Conservation (phyloP, 2,888 invertebrate species). For the Polyommatus iphigenia region DNA sequence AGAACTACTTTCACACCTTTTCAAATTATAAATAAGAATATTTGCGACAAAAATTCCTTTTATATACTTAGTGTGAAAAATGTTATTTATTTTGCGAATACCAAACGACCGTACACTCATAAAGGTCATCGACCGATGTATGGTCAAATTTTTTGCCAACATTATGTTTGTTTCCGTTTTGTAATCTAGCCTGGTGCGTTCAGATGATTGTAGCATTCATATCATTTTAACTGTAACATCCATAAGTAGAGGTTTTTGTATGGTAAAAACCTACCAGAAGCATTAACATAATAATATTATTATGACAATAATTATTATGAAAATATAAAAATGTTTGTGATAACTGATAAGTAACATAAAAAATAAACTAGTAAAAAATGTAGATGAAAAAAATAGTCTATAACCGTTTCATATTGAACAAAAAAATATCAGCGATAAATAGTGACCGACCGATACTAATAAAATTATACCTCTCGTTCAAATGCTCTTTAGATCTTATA, state of each 20-base stretch:
- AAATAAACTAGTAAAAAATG: too few relatives aligned
- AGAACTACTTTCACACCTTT: background rate
- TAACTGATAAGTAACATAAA: too few relatives aligned
- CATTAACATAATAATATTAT: too few relatives aligned
- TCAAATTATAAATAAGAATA: background rate
- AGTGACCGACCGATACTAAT: too few relatives aligned
- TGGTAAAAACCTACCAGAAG: too few relatives aligned
- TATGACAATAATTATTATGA: too few relatives aligned
- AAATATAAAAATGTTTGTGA: too few relatives aligned
- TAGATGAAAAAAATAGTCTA: too few relatives aligned
- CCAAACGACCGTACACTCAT: background rate
- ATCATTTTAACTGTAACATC: background rate
- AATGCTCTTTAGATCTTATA: too few relatives aligned
- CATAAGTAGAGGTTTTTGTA: background rate
- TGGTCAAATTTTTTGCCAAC: conserved; percentile 11
- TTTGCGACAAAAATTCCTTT: background rate
- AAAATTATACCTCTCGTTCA: too few relatives aligned
- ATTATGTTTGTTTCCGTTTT: conserved; percentile 16
- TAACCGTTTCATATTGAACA: too few relatives aligned
- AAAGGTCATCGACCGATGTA: conserved; percentile 15
- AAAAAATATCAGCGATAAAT: too few relatives aligned
- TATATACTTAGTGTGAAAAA: background rate
- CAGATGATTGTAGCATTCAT: background rate
- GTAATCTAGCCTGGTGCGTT: conserved; percentile 14
- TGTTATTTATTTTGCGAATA: background rate